Base-by-base conservation (phyloP, 2,797 vertebrate genomes). In the Tapirus indicus region DNA sequence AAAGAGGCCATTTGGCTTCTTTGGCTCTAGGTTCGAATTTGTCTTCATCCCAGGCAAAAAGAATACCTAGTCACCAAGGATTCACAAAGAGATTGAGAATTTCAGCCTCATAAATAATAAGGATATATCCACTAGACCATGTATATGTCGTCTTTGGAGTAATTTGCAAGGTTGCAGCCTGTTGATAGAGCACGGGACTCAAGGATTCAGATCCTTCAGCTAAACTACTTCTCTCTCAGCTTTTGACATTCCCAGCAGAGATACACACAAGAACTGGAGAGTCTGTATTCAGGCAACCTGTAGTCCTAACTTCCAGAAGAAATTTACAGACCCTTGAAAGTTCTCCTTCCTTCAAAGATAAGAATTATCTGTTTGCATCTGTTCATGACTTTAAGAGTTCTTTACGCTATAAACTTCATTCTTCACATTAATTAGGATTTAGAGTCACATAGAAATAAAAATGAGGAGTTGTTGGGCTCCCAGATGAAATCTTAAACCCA, bases 21-120 rank as follows among this genome's bases (percentile, higher is more conserved):
- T 80, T 87, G 41, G 49, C n/a, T 77, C 1, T 79, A 38, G 13
- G 35, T 72, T 20, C 16, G 47, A 75, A 80, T 85, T 12, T 82
- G 72, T 62, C 16, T 95, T 41, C 18, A 69, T 83, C 12, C 18
- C 44, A 66, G 29, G 14, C 14, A 68, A 85, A 82, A 82, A 41
- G 35, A 79, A 56, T 20, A 84, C 0, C 5, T 64, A 72, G 25
- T 92, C 79, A 90, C 49, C 6, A 93, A 86, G 13, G 71, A 92
- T 25, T 74, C 90, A 32, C 62, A 83, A 68, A 75, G 52, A 68
- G 20, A 87, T 14, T 80, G 66, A 35, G 58, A 72, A 84, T 68
- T 44, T 64, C 93, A 93, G 68, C 32, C 32, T 94, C 38, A 47
- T 75, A 52, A 78, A 87, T 80, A 82, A 69, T 47, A 79, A 88